Evolutionary conservation across 1,140 invertebrate species (phyloP), one percentile per base, ranked within the genome.

Genomic region (Drosophila lowei): DNA sequence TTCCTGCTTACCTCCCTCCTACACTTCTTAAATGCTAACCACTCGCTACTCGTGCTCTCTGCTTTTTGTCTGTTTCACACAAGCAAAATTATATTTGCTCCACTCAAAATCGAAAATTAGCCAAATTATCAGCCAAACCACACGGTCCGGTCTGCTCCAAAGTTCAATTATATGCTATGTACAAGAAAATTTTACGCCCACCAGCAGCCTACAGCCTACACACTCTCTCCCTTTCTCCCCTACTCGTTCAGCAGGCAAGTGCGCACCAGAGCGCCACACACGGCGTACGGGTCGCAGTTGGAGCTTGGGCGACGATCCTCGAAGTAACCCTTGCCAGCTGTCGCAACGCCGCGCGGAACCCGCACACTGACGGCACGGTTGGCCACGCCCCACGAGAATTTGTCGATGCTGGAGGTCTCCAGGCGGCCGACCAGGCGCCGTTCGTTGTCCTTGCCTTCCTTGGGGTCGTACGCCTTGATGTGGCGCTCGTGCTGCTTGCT

Each of bases 391-490:
- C 94, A 91, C 8, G 90, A 94, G 89, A 98, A 97, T 81, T 97
- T 95, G 81, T 96, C 94, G 77, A 97, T 97, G 55, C 94, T 96
- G 30, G 96, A 95, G 1, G 96, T 97, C 86, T 97, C 96, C 71
- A 96, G 94, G 55, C 92, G 93, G 25, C 96, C 97, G 21, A 96
- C 97, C 28, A 97, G 91, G 52, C 97, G 93, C 56, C 96, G 93
- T 73, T 95, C 95, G 89, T 97, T 97, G 92, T 97, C 96, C 76
- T 95, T 95, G 54, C 96, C 96, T 79, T 94, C 95, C 49, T 95
- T 94, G 3, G 97, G 97, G 92, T 99, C 98, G 90, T 98, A 98
- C 1, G 95, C 96, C 73, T 95, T 94, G 80, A 99, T 98, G 85
- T 99, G 97, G 47, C 95, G 93, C n/a, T 94, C 85, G 73, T 98